These are phyloP conservation scores for Taurulus bubalis DNA, from an alignment of 2,113 vertebrate species.

Conservation along the genomic window DNA sequence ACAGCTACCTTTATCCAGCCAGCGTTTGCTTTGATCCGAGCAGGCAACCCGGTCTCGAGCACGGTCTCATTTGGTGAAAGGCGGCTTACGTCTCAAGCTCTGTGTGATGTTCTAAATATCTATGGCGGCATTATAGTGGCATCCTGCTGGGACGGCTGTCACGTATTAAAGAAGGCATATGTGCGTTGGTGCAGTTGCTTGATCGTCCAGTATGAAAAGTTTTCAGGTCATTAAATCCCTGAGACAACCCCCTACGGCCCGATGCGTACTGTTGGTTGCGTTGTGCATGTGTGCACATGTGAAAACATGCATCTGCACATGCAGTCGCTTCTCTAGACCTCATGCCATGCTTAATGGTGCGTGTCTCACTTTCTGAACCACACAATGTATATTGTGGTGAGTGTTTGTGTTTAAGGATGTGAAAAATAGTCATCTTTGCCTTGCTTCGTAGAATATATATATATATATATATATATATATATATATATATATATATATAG, in stretches of 20 bases:
- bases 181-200: slow-evolving; percentile 2
- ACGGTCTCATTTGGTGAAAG: slow-evolving; percentile 13
- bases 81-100: slow-evolving; percentile 33
- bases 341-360: neutral
- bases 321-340: neutral
- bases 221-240: slow-evolving; percentile 14
- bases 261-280: neutral
- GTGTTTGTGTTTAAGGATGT: neutral
- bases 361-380: neutral
- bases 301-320: neutral
- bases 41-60: neutral
- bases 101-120: slow-evolving; percentile 59
- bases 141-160: slow-evolving; percentile 50
- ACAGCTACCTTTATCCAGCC: slow-evolving; percentile 5
- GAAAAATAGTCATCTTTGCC: neutral
- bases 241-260: neutral
- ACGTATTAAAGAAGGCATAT: slow-evolving; percentile 42
- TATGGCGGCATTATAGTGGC: slow-evolving; percentile 56
- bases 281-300: neutral
- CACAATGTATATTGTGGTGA: neutral
- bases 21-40: slow-evolving; percentile 49
- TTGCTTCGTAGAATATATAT: neutral
- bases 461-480: too few species aligned
- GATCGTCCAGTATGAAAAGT: slow-evolving; percentile 8
- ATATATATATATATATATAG: neutral